These are phyloP conservation scores for Zophobas morio DNA, from an alignment of 1,140 invertebrate genomes.

Conservation along the genomic window DNA sequence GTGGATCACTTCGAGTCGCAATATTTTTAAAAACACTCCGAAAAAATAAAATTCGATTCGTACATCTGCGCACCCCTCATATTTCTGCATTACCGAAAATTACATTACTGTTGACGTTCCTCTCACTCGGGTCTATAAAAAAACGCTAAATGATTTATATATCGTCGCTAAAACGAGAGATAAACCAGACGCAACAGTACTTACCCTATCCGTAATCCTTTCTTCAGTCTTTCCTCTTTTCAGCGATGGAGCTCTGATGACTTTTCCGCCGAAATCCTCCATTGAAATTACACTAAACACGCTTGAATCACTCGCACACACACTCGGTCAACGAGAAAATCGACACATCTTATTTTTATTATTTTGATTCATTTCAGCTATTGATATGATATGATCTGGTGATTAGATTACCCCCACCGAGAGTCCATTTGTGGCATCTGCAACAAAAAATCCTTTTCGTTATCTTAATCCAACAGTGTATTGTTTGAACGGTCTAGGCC, in stretches of 20 bases:
- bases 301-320: background rate
- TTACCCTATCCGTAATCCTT: slow-evolving; percentile 81
- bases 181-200: slow-evolving; percentile 62
- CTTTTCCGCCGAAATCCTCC: slow-evolving; percentile 63
- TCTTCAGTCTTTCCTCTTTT: slow-evolving; percentile 81
- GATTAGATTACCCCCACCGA: background rate
- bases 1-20: no score
- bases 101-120: no score
- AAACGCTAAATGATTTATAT: background rate
- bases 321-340: background rate
- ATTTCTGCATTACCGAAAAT: no score
- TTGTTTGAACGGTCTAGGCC: no score
- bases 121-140: background rate
- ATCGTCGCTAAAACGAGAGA: slow-evolving; percentile 1
- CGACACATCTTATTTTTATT: background rate
- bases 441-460: background rate
- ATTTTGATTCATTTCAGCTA: background rate
- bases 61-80: no score
- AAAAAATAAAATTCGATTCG: no score
- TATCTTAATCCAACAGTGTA: background rate
- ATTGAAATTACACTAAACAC: slow-evolving; percentile 20
- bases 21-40: no score
- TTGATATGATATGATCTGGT: background rate
- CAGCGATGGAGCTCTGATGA: slow-evolving; percentile 79
- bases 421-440: background rate